Evolutionary conservation across 2,888 invertebrate genomes (phyloP).

Genomic region (Pecten maximus): DNA sequence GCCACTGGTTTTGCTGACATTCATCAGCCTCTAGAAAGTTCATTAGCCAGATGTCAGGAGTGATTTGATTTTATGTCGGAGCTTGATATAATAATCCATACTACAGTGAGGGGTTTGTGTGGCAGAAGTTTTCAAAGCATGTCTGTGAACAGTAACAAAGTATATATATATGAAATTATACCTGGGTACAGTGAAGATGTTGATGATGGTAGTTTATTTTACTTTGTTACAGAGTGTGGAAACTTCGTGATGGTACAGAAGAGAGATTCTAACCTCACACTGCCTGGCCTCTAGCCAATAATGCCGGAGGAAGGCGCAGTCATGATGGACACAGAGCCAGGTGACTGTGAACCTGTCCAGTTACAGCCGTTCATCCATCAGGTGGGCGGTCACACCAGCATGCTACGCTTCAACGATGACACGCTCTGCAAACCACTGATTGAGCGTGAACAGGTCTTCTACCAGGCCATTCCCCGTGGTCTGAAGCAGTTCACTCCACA

Average conservation of each 20-base stretch:
- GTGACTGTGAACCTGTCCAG: constrained; percentile 68
- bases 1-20: no score
- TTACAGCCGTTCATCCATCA: constrained; percentile 86
- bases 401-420: constrained; percentile 93
- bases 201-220: background rate
- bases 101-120: no score
- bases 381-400: constrained; percentile 96
- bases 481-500: constrained; percentile 96
- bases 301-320: constrained; percentile 63
- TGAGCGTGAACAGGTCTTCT: constrained; percentile 95
- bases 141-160: no score
- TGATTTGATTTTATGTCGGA: no score
- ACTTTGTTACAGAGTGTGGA: background rate
- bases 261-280: background rate
- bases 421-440: constrained; percentile 96
- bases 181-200: background rate
- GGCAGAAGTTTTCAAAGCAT: no score
- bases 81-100: no score
- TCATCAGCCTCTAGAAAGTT: no score
- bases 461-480: constrained; percentile 95
- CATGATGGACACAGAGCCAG: constrained; percentile 58
- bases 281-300: constrained; percentile 43
- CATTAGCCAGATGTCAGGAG: no score
- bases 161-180: background rate
- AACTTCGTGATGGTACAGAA: background rate